A percentile compares a stretch with the other conserved stretches of the same genome.
phyloP scores from a whole-genome alignment of 2,797 vertebrate genomes.

The Pipistrellus pipistrellus region DNA sequence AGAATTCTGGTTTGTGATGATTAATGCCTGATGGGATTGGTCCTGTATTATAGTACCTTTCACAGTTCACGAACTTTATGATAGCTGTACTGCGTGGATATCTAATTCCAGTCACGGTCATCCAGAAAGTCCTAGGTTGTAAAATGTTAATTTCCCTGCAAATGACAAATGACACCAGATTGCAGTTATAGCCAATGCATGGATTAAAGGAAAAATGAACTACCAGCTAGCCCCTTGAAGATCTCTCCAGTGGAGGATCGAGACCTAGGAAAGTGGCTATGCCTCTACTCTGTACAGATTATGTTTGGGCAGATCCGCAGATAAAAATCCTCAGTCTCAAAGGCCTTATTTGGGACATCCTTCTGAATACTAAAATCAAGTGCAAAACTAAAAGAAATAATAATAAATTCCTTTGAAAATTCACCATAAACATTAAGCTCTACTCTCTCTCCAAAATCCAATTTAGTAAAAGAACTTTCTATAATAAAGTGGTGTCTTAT shows the following conservation, averaged over 20 bases:
- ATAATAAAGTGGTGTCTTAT: conserved; percentile 72
- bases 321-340: conserved; percentile 49
- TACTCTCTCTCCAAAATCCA: conserved; percentile 74
- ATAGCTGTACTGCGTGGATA: background rate
- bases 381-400: conserved; percentile 71
- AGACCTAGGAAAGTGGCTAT: background rate
- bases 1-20: conserved; percentile 46
- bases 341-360: conserved; percentile 62
- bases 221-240: background rate
- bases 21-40: background rate
- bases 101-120: conserved; percentile 17
- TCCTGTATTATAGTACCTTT: conserved; percentile 43
- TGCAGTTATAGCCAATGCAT: background rate
- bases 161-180: conserved; percentile 2
- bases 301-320: background rate
- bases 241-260: background rate
- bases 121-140: background rate
- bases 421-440: conserved; percentile 68
- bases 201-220: conserved; percentile 27
- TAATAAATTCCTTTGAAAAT: conserved; percentile 76
- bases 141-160: conserved; percentile 48
- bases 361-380: conserved; percentile 77
- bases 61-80: background rate
- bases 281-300: background rate
- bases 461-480: conserved; percentile 69